Conservation (phyloP, 2,888 invertebrate genomes). For the Thera britannica region DNA sequence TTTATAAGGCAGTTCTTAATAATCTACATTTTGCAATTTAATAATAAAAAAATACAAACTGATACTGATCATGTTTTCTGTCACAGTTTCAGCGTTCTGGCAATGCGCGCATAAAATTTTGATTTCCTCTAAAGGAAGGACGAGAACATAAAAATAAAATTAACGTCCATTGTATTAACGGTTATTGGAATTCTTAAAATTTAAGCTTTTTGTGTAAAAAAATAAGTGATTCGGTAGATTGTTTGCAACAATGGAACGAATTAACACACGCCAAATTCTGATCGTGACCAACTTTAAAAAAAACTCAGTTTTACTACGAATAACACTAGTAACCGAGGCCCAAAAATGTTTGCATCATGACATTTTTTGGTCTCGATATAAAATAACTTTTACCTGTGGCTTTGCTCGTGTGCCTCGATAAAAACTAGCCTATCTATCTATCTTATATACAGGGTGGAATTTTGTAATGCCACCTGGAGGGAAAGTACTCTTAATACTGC, state of each 20-base stretch:
- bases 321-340: background rate
- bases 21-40: too few species aligned
- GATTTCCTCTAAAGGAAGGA: slow-evolving; percentile 1
- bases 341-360: background rate
- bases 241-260: slow-evolving; percentile 1
- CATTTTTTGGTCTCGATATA: too few species aligned
- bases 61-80: background rate
- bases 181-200: slow-evolving; percentile 5
- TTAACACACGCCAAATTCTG: background rate
- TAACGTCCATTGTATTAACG: slow-evolving; percentile 1
- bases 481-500: too few species aligned
- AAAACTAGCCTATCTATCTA: too few species aligned
- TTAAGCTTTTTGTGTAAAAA: background rate
- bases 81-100: background rate
- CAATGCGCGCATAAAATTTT: background rate
- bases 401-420: too few species aligned
- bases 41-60: too few species aligned
- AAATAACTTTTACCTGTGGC: too few species aligned
- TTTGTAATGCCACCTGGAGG: too few species aligned
- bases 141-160: slow-evolving; percentile 8
- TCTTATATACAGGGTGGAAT: too few species aligned
- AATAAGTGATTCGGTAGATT: background rate
- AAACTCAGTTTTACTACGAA: background rate
- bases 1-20: too few species aligned
- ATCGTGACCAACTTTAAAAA: background rate